A percentile compares a stretch with the other conserved stretches of the same genome.
These are phyloP conservation scores for Sula dactylatra DNA, from an alignment of 2,113 vertebrate genomes.

Conservation along the genomic window DNA sequence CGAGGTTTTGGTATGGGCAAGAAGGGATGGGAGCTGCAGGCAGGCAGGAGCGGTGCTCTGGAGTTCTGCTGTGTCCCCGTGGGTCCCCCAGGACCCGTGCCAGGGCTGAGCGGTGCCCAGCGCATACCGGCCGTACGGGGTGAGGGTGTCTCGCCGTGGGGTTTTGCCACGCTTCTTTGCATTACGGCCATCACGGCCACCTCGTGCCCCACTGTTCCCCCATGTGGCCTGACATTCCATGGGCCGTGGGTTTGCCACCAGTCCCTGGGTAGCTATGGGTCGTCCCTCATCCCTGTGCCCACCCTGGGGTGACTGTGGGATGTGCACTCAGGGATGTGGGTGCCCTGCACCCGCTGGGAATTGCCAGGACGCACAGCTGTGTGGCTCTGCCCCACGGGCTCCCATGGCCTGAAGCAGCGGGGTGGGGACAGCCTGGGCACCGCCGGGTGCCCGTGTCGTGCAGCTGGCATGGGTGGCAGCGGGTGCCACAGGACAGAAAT, in stretches of 20 bases:
- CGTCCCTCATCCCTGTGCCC: not conserved
- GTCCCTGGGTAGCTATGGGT: rapidly evolving
- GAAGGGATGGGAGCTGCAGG: not conserved
- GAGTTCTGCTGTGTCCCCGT: not conserved
- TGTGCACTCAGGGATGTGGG: not conserved
- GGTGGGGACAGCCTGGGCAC: not conserved
- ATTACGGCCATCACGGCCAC: rapidly evolving
- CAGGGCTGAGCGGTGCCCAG: not conserved
- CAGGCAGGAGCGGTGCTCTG: not conserved
- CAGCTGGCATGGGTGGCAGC: not conserved
- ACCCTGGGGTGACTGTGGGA: not conserved
- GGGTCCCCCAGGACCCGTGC: not conserved
- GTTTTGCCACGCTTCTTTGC: not conserved
- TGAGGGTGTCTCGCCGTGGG: not conserved
- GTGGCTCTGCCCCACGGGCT: not conserved
- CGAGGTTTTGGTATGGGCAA: not conserved
- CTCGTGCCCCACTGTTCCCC: not conserved
- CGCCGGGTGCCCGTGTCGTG: not conserved
- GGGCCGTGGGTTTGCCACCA: not conserved
- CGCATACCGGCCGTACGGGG: not conserved
- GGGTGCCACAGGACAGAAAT: not conserved
- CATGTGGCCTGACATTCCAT: rapidly evolving
- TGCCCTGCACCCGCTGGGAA: not conserved
- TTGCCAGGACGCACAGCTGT: not conserved
- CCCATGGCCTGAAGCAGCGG: not conserved